Base-by-base conservation (phyloP, 2,888 invertebrate species). In the Amphipyra tragopoginis region DNA sequence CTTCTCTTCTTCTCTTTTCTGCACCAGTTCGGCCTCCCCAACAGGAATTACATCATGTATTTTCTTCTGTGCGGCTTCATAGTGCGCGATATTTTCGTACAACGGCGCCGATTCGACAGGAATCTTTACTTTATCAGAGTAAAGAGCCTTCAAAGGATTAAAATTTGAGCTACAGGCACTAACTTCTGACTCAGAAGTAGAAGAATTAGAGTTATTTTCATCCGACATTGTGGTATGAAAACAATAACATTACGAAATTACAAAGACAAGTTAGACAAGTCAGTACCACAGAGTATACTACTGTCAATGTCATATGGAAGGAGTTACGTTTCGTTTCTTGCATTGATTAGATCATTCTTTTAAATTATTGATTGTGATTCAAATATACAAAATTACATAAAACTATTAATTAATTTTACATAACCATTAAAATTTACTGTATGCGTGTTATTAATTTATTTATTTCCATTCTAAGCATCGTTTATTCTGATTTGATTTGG, bases 1-100 rank as follows among this genome's bases (percentile, higher is more conserved):
- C 60, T 94, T 94, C 44, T 87, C 88, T 70, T 90, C 79, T 76
- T 93, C 90, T 61, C 91, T 85, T 70, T 88, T 86, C 65, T 81
- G 68, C 0, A 90, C 88, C 11, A 86, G 75, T 14, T 88, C 86
- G 50, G 79, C 81, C 7, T 86, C 65, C 0, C 91, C 93, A 13
- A 91, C 85, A 36, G 89, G 86, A 38, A 92, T 69, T 21, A 77
- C 42, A 34, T 65, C 82, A 11, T 75, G 53, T 7, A 63, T 40
- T 43, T 76, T 75, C 43, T 82, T 81, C 55, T 84, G 80, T 5
- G 91, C 82, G 0, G 86, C 65, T 72, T 93, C 93, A 56, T 95
- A 97, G 78, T 96, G 96, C 1, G 95, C 92, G 55, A 98, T 68
- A 86, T 97, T 98, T 85, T 98, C 97, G 79, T 96, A 97, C 56